A percentile compares a stretch with the other conserved stretches of the same genome.
phyloP scores from a whole-genome alignment of 2,888 invertebrate species.

The Malthinus seriepunctatus region DNA sequence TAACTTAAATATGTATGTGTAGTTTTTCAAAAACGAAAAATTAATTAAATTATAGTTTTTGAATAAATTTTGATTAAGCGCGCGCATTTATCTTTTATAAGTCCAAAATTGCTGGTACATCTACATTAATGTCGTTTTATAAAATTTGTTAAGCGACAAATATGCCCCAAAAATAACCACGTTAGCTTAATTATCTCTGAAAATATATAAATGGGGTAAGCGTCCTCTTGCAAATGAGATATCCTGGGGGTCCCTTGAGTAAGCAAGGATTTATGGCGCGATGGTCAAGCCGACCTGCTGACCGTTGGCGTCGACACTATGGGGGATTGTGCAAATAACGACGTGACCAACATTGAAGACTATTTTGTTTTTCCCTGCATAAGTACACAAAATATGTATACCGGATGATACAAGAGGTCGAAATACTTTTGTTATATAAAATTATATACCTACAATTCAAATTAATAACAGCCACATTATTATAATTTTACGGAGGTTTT shows the following conservation, averaged over 20 bases:
- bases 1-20: too few species aligned
- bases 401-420: too few species aligned
- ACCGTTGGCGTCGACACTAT: slow-evolving; percentile 28
- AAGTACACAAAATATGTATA: too few species aligned
- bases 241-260: slow-evolving; percentile 26
- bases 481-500: too few species aligned
- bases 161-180: slow-evolving; percentile 6
- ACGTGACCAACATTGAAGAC: slow-evolving; percentile 16
- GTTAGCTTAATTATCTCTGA: slow-evolving; percentile 24
- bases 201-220: slow-evolving; percentile 24
- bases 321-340: slow-evolving; percentile 30
- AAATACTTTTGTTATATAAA: too few species aligned
- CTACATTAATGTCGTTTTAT: slow-evolving; percentile 6
- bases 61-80: too few species aligned
- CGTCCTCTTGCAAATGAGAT: slow-evolving; percentile 26
- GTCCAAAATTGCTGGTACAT: too few species aligned
- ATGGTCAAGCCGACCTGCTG: slow-evolving; percentile 27
- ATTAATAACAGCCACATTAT: too few species aligned
- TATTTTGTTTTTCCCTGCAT: slow-evolving; percentile 13
- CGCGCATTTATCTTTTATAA: too few species aligned
- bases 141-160: slow-evolving; percentile 8
- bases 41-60: too few species aligned
- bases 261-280: slow-evolving; percentile 26
- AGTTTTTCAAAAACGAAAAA: too few species aligned
- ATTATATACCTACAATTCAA: too few species aligned